Base-by-base conservation (phyloP, 2,888 invertebrate species). In the Caenorhabditis japonica region DNA sequence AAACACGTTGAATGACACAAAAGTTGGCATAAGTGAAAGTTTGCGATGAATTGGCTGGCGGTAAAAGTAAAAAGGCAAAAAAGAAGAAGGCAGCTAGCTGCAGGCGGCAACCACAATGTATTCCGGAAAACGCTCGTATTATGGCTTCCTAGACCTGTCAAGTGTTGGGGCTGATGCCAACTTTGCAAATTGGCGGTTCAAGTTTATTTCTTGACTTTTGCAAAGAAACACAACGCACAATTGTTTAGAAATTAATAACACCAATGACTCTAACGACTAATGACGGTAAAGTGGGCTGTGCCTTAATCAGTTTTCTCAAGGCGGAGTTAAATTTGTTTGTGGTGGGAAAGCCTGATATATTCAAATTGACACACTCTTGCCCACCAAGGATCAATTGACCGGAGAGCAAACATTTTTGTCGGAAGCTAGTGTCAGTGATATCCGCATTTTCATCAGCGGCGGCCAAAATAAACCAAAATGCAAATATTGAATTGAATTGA, bases 21-120 rank as follows among this genome's bases (percentile, higher is more conserved):
- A 58, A 46, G 66, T 64, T 72, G 72, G 72, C 72, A 72, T 72
- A 72, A 64, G 72, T 72, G 72, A 72, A 72, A 72, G 64, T 72
- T 52, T 71, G 58, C 59, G 53, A 64, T 58, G 71, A 71, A 71
- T 71, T 39, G 52, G 49, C 56, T 56, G 64, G 21, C 55, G 64
- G 36, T 41, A 33, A 56, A 66, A 66, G 53, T 55, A 55, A 56
- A 66, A 66, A 66, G 33, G 49, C 15, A 33, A 12, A 21, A 53
- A 39, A 49, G 23, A 47, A 55, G 33, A 61, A 27, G 61, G 70
- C 55, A 58, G 34, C 15, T 58, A 33, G 36, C 43, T 33, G 46
- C 59, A 59, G 38, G 23, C 19, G 44, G 58, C 44, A 66, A 58
- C 51, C 66, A 68, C 68, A 68, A 68, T 68, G 44, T 68, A 68